Evolutionary conservation across 2,113 vertebrate genomes (phyloP).

Genomic region (Nothocercus nigrocapillus): DNA sequence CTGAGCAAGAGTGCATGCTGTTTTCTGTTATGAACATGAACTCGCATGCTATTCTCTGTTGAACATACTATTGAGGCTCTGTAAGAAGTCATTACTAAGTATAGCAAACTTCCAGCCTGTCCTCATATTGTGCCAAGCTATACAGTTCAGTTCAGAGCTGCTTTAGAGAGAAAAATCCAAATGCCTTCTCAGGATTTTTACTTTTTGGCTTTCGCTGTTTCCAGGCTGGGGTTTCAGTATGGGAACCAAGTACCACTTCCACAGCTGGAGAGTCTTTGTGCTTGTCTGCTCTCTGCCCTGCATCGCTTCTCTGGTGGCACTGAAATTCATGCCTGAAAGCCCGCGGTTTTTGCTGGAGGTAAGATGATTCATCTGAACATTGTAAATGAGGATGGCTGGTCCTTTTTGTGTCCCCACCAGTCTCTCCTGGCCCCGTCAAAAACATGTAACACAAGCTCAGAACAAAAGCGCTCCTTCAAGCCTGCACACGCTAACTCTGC

Average conservation of each 20-base stretch:
- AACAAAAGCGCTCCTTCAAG: not conserved
- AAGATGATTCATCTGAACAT: not conserved
- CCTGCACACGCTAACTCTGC: not conserved
- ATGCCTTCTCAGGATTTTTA: not conserved
- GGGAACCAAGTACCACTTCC: conserved; percentile 91
- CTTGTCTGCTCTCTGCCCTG: conserved; percentile 91
- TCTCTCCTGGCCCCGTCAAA: not conserved
- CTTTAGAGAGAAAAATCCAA: not conserved
- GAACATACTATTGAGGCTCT: not conserved
- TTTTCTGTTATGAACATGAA: not conserved
- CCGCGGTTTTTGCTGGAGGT: conserved; percentile 97
- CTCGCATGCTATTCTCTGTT: not conserved
- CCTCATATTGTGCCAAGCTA: not conserved
- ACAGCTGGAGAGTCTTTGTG: conserved; percentile 96
- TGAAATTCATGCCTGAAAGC: conserved; percentile 97
- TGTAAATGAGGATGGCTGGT: not conserved
- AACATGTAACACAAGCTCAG: not conserved
- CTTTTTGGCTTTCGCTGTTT: conserved; percentile 15
- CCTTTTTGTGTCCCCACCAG: not conserved
- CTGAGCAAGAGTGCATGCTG: not conserved
- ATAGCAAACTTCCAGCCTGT: not conserved
- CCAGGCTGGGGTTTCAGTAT: conserved; percentile 97
- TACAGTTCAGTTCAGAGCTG: not conserved
- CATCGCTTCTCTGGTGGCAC: conserved; percentile 85
- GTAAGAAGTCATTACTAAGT: not conserved